These are phyloP conservation scores for Eumeta japonica DNA, from an alignment of 1,140 invertebrate genomes.

Conservation along the genomic window DNA sequence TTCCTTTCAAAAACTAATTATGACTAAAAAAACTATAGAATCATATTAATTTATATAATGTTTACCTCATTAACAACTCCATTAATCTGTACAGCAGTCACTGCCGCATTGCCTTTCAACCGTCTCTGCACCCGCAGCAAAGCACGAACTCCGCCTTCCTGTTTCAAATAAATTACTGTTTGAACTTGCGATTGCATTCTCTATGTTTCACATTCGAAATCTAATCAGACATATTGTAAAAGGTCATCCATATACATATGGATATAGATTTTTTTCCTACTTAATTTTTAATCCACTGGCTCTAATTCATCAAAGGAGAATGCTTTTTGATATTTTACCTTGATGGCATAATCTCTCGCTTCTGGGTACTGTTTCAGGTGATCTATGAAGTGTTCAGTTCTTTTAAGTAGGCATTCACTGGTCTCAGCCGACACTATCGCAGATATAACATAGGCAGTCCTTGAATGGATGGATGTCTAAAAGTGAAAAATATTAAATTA, in stretches of 20 bases:
- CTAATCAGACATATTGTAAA: too few relatives aligned
- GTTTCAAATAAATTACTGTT: constrained; percentile 27
- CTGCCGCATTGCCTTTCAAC: constrained; percentile 37
- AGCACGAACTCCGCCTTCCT: constrained; percentile 65
- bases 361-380: constrained; percentile 74
- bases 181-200: too few relatives aligned
- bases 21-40: too few relatives aligned
- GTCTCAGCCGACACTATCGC: constrained; percentile 63
- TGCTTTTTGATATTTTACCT: too few relatives aligned
- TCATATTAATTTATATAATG: too few relatives aligned
- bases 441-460: constrained; percentile 68
- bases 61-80: constrained; percentile 39
- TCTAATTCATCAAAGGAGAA: too few relatives aligned
- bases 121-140: constrained; percentile 59
- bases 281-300: too few relatives aligned
- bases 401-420: constrained; percentile 57
- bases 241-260: too few relatives aligned
- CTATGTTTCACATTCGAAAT: too few relatives aligned
- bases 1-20: too few relatives aligned
- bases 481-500: constrained; percentile 18
- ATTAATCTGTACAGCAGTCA: constrained; percentile 38
- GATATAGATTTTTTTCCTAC: too few relatives aligned
- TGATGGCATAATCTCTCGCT: constrained; percentile 68
- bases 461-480: constrained; percentile 62
- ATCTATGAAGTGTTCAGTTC: constrained; percentile 66